Evolutionary conservation across 2,797 vertebrate genomes (phyloP), one percentile per base, ranked within the genome.

Genomic region (Momotus momota): DNA sequence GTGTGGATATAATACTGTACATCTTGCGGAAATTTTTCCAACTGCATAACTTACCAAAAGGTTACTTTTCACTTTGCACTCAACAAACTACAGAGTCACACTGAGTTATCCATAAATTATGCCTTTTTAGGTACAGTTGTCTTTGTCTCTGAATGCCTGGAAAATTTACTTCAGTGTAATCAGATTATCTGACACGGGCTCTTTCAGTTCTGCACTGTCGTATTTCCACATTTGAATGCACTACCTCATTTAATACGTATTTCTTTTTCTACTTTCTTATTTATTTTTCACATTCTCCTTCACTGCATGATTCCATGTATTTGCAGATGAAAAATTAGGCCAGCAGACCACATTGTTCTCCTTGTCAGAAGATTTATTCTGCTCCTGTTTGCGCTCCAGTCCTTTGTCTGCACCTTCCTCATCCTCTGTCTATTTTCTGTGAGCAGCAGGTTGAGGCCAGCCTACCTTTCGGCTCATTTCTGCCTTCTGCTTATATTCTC

Each of bases 201-300:
- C 31, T 60, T 48, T 90, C 73, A 52, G 60, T 81, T 88, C 66
- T 75, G 60, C 5, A 2, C 46, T 72, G 54, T 22, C 21, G 17
- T 62, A 72, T 90, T 96, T 92, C 70, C 67, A 66, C 40, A 46
- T 92, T 81, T 86, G 58, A 86, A 82, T 75, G 46, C 43, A 33
- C 26, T 3, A 0, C 33, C 65, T 88, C 48, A 33, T 95, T 84
- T 73, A 74, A 80, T 70, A 81, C 19, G 12, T 40, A 58, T 86
- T 96, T 92, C 29, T 67, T 83, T 90, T 88, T 25, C 78, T 70
- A 69, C 51, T 66, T 93, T 66, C 35, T 62, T 74, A 33, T 65
- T 77, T 85, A 38, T 90, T 95, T 94, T 93, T 81, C 66, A 67
- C 73, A 14, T 83, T 95, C 65, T 65, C 35, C 70, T 79, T 94